Percentiles rank a stretch among this genome's conserved stretches.
These are phyloP conservation scores for Emys orbicularis DNA, from an alignment of 2,797 vertebrate genomes.

Conservation along the genomic window DNA sequence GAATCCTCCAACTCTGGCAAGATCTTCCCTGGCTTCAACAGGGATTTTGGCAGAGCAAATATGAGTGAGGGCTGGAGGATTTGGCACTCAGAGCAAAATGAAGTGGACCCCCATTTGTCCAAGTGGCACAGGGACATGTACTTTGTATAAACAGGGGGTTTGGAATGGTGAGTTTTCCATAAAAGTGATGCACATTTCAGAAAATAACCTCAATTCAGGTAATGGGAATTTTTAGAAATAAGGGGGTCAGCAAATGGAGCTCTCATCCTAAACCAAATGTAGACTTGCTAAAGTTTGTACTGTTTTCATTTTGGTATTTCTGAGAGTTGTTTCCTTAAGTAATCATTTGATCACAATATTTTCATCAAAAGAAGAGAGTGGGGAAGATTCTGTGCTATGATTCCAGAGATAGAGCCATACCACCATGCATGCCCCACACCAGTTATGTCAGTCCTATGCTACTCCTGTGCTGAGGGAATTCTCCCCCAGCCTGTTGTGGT, in stretches of 20 bases:
- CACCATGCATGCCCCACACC: slow-evolving; percentile 29
- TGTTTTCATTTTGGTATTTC: slow-evolving; percentile 51
- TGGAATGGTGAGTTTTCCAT: slow-evolving; percentile 12
- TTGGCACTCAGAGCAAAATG: neutral
- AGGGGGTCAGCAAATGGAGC: too few species aligned
- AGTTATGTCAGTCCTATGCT: slow-evolving; percentile 31
- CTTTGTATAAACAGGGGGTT: slow-evolving; percentile 28
- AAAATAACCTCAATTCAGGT: neutral
- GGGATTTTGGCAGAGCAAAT: neutral
- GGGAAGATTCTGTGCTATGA: neutral
- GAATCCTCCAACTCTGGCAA: neutral
- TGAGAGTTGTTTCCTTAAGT: slow-evolving; percentile 52
- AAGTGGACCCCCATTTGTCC: neutral
- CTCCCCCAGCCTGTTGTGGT: neutral
- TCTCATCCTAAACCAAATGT: neutral
- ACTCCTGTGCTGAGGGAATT: neutral
- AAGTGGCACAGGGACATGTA: neutral
- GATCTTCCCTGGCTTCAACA: neutral
- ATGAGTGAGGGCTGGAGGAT: neutral
- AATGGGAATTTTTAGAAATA: neutral
- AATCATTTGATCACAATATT: slow-evolving; percentile 55
- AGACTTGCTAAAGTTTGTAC: slow-evolving; percentile 46
- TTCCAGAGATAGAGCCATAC: slow-evolving; percentile 50
- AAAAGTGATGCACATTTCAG: neutral
- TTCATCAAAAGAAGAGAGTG: slow-evolving; percentile 38